phyloP scores from a whole-genome alignment of 2,888 invertebrate species.

The Hydriomena furcata region DNA sequence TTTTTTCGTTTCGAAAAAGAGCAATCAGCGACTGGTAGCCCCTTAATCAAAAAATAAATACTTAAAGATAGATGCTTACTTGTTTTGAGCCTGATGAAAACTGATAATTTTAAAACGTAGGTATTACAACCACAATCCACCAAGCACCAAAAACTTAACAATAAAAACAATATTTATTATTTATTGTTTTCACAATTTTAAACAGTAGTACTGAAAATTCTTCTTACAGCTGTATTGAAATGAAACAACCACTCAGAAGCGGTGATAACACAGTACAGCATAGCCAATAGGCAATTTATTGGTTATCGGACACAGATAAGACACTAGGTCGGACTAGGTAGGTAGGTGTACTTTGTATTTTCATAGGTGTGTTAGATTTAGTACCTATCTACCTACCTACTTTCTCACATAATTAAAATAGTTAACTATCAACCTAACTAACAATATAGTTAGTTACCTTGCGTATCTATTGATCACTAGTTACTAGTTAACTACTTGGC shows the following conservation, averaged over 20 bases:
- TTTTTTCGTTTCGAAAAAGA: too few relatives aligned
- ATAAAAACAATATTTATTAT: background rate
- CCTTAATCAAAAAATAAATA: too few relatives aligned
- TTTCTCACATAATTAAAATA: background rate
- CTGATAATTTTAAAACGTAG: constrained; percentile 10
- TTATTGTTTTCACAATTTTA: background rate
- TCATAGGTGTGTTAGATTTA: constrained; percentile 22
- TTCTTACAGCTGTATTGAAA: too few relatives aligned
- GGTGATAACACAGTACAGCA: constrained; percentile 45
- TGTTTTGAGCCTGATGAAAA: constrained; percentile 9
- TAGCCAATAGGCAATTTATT: constrained; percentile 46
- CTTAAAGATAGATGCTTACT: constrained; percentile 15
- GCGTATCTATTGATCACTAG: too few relatives aligned
- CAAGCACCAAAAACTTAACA: background rate
- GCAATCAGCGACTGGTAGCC: too few relatives aligned
- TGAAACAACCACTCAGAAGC: constrained; percentile 34
- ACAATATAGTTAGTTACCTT: background rate
- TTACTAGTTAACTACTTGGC: too few relatives aligned
- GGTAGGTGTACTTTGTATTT: too few relatives aligned
- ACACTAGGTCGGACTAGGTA: constrained; percentile 39
- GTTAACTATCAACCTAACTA: background rate
- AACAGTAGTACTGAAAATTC: too few relatives aligned
- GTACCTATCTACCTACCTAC: constrained; percentile 1
- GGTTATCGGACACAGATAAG: constrained; percentile 66
- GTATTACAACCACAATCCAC: background rate